A percentile compares a stretch with the other conserved stretches of the same genome.
These are phyloP conservation scores for Agonopterix heracliana DNA, from an alignment of 2,888 invertebrate genomes.

Conservation along the genomic window DNA sequence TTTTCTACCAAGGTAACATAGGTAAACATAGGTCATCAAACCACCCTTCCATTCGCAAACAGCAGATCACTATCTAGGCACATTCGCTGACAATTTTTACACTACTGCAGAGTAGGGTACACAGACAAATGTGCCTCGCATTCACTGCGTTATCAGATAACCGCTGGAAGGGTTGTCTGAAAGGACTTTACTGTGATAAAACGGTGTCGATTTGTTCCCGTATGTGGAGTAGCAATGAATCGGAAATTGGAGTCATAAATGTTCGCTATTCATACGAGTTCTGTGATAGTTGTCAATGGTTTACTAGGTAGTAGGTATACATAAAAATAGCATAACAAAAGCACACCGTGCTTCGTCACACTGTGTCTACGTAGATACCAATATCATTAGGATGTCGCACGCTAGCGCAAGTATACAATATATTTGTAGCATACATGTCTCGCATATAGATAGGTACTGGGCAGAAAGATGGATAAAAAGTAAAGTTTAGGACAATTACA, in stretches of 20 bases:
- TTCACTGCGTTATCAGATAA: constrained; percentile 71
- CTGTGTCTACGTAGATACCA: no score
- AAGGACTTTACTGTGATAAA: constrained; percentile 59
- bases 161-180: constrained; percentile 60
- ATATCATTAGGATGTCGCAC: no score
- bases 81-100: constrained; percentile 72
- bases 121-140: constrained; percentile 68
- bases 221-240: constrained; percentile 63
- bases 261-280: constrained; percentile 38
- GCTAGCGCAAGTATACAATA: no score
- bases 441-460: no score
- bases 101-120: constrained; percentile 62
- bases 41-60: constrained; percentile 49
- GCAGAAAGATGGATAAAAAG: no score
- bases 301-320: no score
- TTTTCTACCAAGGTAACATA: neutral
- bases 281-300: no score
- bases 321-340: no score
- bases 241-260: constrained; percentile 58
- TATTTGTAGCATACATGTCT: no score
- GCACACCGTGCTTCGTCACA: no score
- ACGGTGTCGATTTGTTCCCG: constrained; percentile 60
- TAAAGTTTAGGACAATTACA: no score
- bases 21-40: constrained; percentile 21
- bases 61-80: constrained; percentile 67